phyloP scores from a whole-genome alignment of 2,888 invertebrate species.

The Spialia ferax region DNA sequence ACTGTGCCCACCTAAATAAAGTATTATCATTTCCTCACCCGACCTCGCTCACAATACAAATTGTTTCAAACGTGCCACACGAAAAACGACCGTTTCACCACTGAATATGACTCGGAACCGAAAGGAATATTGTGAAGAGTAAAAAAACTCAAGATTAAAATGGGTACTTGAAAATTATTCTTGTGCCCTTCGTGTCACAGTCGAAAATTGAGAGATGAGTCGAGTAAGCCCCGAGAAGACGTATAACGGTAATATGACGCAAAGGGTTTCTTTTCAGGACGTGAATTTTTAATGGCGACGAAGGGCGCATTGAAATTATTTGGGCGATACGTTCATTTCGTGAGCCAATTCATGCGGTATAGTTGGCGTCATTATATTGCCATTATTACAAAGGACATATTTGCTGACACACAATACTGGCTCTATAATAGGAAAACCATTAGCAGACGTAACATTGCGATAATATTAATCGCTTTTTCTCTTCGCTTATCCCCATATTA shows the following conservation, averaged over 20 bases:
- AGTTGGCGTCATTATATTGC: slow-evolving; percentile 23
- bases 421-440: slow-evolving; percentile 12
- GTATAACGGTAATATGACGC: slow-evolving; percentile 25
- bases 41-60: slow-evolving; percentile 19
- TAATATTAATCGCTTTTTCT: too few species aligned
- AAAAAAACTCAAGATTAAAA: slow-evolving; percentile 15
- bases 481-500: too few species aligned
- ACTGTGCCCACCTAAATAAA: slow-evolving; percentile 33
- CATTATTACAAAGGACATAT: slow-evolving; percentile 6
- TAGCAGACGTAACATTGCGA: neutral
- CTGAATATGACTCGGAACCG: neutral
- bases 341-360: slow-evolving; percentile 11
- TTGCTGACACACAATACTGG: neutral
- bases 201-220: slow-evolving; percentile 17
- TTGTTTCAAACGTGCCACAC: neutral
- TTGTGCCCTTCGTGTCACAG: slow-evolving; percentile 10
- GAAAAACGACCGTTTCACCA: neutral
- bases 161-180: slow-evolving; percentile 24
- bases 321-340: slow-evolving; percentile 8
- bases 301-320: slow-evolving; percentile 24
- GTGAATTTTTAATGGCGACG: slow-evolving; percentile 37
- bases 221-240: slow-evolving; percentile 7
- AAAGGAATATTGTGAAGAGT: neutral
- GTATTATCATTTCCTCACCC: slow-evolving; percentile 34
- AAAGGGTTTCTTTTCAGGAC: slow-evolving; percentile 37